A percentile compares a stretch with the other conserved stretches of the same genome.
phyloP scores from a whole-genome alignment of 2,113 vertebrate species.

The Leuciscus idus region DNA sequence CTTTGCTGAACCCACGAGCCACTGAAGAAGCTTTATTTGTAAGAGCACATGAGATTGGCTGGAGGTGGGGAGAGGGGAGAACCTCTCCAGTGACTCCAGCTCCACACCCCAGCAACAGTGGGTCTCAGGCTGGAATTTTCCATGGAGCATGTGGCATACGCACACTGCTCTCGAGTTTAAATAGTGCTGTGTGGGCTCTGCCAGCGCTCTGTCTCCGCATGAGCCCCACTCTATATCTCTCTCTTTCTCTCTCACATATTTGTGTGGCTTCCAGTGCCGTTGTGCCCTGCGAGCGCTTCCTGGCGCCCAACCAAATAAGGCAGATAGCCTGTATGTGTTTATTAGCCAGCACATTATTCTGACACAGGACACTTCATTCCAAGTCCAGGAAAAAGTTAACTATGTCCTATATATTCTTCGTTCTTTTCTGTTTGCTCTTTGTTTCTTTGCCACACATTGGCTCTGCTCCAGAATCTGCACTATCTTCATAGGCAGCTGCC shows the following conservation, averaged over 20 bases:
- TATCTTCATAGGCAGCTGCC: conserved; percentile 21
- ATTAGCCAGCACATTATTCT: conserved; percentile 50
- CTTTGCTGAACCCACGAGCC: not conserved
- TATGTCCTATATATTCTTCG: not conserved
- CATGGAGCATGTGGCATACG: conserved; percentile 64
- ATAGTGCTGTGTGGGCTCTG: conserved; percentile 57
- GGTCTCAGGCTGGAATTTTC: conserved; percentile 68
- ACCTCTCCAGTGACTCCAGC: conserved; percentile 53
- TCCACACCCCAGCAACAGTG: conserved; percentile 57
- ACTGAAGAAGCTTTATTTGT: conserved; percentile 13
- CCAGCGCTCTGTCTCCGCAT: conserved; percentile 46
- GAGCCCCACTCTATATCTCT: conserved; percentile 10
- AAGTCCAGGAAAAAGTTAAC: not conserved
- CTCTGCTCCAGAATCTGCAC: conserved; percentile 25
- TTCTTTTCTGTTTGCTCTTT: conserved; percentile 9
- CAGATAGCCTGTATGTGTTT: conserved; percentile 48
- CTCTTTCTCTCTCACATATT: conserved; percentile 51
- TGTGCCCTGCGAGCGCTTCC: conserved; percentile 63
- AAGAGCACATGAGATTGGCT: not conserved
- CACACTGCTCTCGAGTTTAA: conserved; percentile 58
- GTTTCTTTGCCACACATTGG: conserved; percentile 34
- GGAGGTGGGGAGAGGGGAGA: conserved; percentile 20
- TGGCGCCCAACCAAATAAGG: conserved; percentile 64
- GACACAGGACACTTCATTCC: not conserved
- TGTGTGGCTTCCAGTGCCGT: conserved; percentile 56